A percentile compares a stretch with the other conserved stretches of the same genome.
Conservation (phyloP, 2,888 invertebrate genomes). For the Malthinus seriepunctatus region DNA sequence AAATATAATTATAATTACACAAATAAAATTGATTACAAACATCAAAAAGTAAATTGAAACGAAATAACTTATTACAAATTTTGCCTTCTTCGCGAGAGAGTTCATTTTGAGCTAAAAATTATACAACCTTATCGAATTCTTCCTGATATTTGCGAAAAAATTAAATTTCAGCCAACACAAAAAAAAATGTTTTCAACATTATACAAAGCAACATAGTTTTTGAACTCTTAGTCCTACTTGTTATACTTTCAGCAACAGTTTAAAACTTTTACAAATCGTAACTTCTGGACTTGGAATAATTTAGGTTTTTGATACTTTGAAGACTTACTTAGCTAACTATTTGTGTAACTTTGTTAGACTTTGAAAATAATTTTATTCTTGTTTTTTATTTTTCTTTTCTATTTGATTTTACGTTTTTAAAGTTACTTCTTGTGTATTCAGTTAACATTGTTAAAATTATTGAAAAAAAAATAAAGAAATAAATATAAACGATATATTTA, state of each 20-base stretch:
- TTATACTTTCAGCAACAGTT: constrained; percentile 51
- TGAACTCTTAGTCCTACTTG: constrained; percentile 48
- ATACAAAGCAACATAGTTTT: constrained; percentile 43
- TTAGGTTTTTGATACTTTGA: constrained; percentile 37
- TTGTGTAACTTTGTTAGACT: constrained; percentile 33
- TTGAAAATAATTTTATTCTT: constrained; percentile 23
- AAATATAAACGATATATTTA: neutral
- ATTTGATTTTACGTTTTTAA: constrained; percentile 1
- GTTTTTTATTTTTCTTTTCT: constrained; percentile 9
- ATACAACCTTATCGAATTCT: too few species aligned
- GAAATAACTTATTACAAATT: too few species aligned
- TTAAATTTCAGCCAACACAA: constrained; percentile 5
- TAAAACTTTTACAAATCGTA: constrained; percentile 45
- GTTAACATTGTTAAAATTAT: too few species aligned
- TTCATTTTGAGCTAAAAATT: too few species aligned
- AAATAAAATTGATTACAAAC: too few species aligned
- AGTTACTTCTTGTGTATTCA: neutral
- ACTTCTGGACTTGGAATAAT: constrained; percentile 41
- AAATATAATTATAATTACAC: neutral
- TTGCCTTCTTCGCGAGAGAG: too few species aligned
- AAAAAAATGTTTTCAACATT: constrained; percentile 40
- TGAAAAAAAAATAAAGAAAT: too few species aligned
- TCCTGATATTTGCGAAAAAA: too few species aligned
- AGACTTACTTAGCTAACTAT: constrained; percentile 33
- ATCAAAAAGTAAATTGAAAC: too few species aligned